phyloP scores from a whole-genome alignment of 2,888 invertebrate genomes.

The Ariolimax columbianus region DNA sequence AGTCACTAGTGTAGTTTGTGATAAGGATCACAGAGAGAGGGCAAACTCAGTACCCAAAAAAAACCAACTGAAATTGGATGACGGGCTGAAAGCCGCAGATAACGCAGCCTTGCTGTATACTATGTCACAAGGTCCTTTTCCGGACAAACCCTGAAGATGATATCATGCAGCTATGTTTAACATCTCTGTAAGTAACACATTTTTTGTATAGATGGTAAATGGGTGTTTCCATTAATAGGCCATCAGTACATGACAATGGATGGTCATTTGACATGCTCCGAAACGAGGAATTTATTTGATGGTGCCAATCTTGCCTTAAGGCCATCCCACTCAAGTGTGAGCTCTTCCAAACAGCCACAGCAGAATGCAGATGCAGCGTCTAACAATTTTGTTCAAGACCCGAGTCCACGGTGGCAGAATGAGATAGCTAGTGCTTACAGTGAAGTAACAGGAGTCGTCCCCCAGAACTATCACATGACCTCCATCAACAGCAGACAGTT shows the following conservation, averaged over 20 bases:
- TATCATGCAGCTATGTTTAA: neutral
- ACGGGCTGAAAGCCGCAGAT: no score
- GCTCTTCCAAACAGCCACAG: neutral
- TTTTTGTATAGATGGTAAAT: neutral
- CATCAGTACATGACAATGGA: slow-evolving; percentile 58
- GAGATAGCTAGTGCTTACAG: slow-evolving; percentile 69
- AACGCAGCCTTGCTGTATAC: no score
- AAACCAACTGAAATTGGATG: no score
- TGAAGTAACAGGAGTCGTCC: slow-evolving; percentile 67
- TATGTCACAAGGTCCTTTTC: no score
- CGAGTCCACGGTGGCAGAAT: slow-evolving; percentile 63
- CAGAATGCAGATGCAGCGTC: slow-evolving; percentile 72
- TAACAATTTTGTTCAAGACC: slow-evolving; percentile 71
- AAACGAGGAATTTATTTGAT: slow-evolving; percentile 51
- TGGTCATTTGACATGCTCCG: slow-evolving; percentile 59
- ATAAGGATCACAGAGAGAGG: no score
- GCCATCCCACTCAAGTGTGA: slow-evolving; percentile 37
- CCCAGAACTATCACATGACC: slow-evolving; percentile 66
- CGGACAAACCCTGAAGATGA: no score
- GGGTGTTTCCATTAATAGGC: slow-evolving; percentile 11
- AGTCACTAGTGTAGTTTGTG: no score
- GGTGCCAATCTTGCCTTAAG: slow-evolving; percentile 16
- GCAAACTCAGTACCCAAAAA: no score
- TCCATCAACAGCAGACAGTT: slow-evolving; percentile 70
- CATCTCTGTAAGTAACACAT: neutral